Conservation (phyloP, 2,113 vertebrate species). For the Accipiter virgatus region DNA sequence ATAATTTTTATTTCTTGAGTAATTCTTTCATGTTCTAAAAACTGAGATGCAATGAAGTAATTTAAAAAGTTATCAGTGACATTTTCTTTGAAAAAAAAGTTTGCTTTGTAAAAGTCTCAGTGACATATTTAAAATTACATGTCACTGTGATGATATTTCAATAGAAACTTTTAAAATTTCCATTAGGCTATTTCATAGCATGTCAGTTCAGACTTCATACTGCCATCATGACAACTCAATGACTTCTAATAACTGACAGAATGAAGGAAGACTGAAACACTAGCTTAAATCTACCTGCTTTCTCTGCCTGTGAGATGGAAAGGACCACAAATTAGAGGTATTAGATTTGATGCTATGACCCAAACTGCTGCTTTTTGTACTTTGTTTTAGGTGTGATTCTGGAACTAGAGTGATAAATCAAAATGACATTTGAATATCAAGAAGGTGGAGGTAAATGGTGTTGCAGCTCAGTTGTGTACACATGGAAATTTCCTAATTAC, state of each 20-base stretch:
- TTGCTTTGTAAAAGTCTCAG: slow-evolving; percentile 18
- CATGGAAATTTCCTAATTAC: not conserved
- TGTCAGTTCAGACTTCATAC: not conserved
- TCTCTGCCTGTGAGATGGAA: not conserved
- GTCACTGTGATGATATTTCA: slow-evolving; percentile 30
- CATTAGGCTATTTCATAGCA: slow-evolving; percentile 24
- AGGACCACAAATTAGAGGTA: not conserved
- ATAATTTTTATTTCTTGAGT: not conserved
- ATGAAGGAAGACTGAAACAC: not conserved
- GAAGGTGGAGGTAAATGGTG: not conserved
- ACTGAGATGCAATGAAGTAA: slow-evolving; percentile 21
- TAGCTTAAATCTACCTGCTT: not conserved
- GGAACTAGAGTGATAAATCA: not conserved
- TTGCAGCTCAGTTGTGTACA: not conserved
- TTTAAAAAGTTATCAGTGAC: slow-evolving; percentile 42
- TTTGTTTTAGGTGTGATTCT: not conserved
- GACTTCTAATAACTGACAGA: not conserved
- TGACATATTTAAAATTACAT: slow-evolving; percentile 52
- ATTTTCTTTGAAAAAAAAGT: not conserved
- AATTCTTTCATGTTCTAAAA: not conserved
- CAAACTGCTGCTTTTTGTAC: not conserved
- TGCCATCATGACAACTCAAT: not conserved
- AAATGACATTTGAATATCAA: not conserved
- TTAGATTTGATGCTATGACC: not conserved
- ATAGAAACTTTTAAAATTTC: not conserved